Base-by-base conservation (phyloP, 1,140 invertebrate species). In the Cyclina sinensis region DNA sequence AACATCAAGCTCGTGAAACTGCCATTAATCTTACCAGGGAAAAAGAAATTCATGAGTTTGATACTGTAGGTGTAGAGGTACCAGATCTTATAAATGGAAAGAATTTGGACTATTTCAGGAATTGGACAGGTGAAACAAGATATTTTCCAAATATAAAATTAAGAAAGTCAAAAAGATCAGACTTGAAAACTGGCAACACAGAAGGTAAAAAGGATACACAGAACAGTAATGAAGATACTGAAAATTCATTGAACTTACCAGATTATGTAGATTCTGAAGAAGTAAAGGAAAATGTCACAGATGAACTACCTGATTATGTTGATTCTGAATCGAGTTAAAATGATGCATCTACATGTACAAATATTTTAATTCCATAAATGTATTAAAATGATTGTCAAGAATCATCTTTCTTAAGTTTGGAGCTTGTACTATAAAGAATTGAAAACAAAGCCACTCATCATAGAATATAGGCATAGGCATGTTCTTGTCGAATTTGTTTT, bases 51-150 rank as follows among this genome's bases (percentile, higher is more conserved):
- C 82, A 87, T 27, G 90, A 94, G 62, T 92, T 94, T 88, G 88
- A 92, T 16, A 89, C 88, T 21, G 70, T 88, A 78, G 93, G 93
- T 21, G 89, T 94, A 57, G 93, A 94, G 81, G 92, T 94, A 14
- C 94, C 94, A 24, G 92, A 94, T 81, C 78, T 94, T 27, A 84
- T 93, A 9, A 94, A 93, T 89, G 91, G 83, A 24, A 91, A 91
- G 68, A 90, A 92, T 76, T 88, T 92, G 27, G 81, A 91, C 37
- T 57, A 57, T 39, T 94, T 94, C 43, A 91, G 86, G 79, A 89
- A 90, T 24, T 94, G 94, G 93, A 90, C 91, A 76, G 93, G 93
- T 18, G 91, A 93, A 91, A 88, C 91, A 16, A 92, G 90, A 62
- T 92, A 86, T 86, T 78, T 93, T 30, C 90, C 92, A 21, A 93